Evolutionary conservation across 2,888 invertebrate species (phyloP), one percentile per base, ranked within the genome.

Genomic region (Rhogogaster chlorosoma): DNA sequence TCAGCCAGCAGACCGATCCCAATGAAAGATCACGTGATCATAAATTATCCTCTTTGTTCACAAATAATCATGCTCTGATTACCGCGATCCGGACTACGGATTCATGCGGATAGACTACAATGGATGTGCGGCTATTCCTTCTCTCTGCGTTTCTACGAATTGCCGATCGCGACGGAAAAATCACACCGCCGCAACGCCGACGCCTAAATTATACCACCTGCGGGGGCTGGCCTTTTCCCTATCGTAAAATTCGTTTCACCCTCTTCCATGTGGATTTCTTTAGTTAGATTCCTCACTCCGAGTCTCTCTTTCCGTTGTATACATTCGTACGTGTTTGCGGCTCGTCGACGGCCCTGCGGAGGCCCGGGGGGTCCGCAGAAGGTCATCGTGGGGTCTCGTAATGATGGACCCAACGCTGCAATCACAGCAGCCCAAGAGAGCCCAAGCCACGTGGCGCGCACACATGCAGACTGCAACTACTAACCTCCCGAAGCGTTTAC

Each of bases 401-500:
- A 93, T 93, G 90, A 92, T 89, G 90, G 92, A 88, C 88, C 80
- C 88, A 92, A 92, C 92, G 91, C 91, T 91, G 89, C 91, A 92
- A 92, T 92, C 92, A 92, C 92, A 91, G 90, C 90, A 92, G 90
- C 90, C 57, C 80, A 38, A 61, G 77, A 77, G 91, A 77, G 91
- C 91, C 90, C 92, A 92, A 90, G 92, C 92, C 92, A 92, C 92
- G 92, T 92, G 92, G 91, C 91, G 89, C 89, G 86, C 89, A 86
- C 87, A 87, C 87, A 88, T 85, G 53, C 53, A 53, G 53, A 87
- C 87, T 85, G 87, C 86, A 86, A 86, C 86, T 86, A 86, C 86
- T 85, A 86, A 70, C 83, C 38, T 85, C 77, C 71, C 85, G 85
- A 77, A 85, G 85, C 84, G 84, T 75, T 75, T 86, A 86, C 71